A percentile compares a stretch with the other conserved stretches of the same genome.
Evolutionary conservation across 1,140 invertebrate genomes (phyloP).

Genomic region (Trichonephila inaurata): DNA sequence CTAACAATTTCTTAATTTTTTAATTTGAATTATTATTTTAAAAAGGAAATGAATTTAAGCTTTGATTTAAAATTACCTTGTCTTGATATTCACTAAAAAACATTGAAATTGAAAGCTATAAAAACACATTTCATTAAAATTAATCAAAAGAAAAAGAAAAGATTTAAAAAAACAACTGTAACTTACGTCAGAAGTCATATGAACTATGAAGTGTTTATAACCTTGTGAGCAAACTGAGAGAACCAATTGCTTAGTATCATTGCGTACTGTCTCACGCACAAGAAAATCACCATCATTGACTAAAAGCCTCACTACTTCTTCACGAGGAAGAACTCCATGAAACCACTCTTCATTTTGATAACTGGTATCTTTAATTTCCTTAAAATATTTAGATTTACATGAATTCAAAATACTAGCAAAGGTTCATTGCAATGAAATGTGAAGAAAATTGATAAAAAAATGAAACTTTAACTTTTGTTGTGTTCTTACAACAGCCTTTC

Average conservation of each 20-base stretch:
- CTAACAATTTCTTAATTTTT: too few relatives aligned
- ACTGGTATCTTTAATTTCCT: slow-evolving; percentile 69
- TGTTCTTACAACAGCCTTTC: too few relatives aligned
- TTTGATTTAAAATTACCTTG: too few relatives aligned
- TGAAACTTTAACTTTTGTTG: too few relatives aligned
- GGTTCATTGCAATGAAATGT: too few relatives aligned
- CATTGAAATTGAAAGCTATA: too few relatives aligned
- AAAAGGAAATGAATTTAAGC: too few relatives aligned
- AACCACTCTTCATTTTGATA: slow-evolving; percentile 94
- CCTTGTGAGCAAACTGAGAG: slow-evolving; percentile 96
- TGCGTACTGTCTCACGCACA: slow-evolving; percentile 94
- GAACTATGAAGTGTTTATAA: slow-evolving; percentile 97
- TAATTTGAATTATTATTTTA: too few relatives aligned
- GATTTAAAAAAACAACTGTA: background rate
- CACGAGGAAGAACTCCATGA: slow-evolving; percentile 96
- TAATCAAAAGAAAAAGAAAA: background rate
- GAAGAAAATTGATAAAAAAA: too few relatives aligned
- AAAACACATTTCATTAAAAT: too few relatives aligned
- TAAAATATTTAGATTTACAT: background rate
- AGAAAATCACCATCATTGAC: slow-evolving; percentile 95
- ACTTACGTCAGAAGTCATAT: slow-evolving; percentile 72
- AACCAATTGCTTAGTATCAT: slow-evolving; percentile 92
- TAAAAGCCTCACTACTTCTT: slow-evolving; percentile 96
- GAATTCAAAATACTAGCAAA: too few relatives aligned
- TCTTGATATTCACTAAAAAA: too few relatives aligned